A percentile compares a stretch with the other conserved stretches of the same genome.
Evolutionary conservation across 1,140 invertebrate species (phyloP).

Genomic region (Macrobrachium rosenbergii): DNA sequence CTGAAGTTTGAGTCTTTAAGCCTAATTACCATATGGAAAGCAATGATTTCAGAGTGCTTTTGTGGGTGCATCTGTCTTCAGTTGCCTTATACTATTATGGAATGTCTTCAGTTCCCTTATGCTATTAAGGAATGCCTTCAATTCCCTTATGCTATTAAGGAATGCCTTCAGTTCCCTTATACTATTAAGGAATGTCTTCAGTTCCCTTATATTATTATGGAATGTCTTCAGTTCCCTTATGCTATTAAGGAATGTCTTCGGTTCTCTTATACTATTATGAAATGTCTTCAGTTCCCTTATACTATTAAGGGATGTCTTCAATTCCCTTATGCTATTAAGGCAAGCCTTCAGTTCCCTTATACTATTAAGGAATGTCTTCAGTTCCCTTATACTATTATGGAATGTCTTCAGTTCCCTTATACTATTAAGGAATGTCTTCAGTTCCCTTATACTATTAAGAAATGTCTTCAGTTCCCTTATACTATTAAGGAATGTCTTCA

Average conservation of each 20-base stretch:
- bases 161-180: not conserved
- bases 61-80: too few species aligned
- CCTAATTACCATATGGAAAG: not conserved
- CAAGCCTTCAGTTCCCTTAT: not conserved
- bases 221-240: not conserved
- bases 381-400: not conserved
- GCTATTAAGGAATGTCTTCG: not conserved
- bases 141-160: not conserved
- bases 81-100: not conserved
- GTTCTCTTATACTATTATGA: not conserved
- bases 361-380: not conserved
- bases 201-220: not conserved
- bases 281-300: not conserved
- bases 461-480: not conserved
- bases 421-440: not conserved
- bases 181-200: not conserved
- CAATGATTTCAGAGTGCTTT: not conserved
- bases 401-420: not conserved
- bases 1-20: too few species aligned
- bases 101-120: not conserved
- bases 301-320: not conserved
- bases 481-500: not conserved
- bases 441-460: not conserved
- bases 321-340: not conserved
- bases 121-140: not conserved